A percentile compares a stretch with the other conserved stretches of the same genome.
These are phyloP conservation scores for Trematocara unimaculatum DNA, from an alignment of 2,113 vertebrate genomes.

Conservation along the genomic window DNA sequence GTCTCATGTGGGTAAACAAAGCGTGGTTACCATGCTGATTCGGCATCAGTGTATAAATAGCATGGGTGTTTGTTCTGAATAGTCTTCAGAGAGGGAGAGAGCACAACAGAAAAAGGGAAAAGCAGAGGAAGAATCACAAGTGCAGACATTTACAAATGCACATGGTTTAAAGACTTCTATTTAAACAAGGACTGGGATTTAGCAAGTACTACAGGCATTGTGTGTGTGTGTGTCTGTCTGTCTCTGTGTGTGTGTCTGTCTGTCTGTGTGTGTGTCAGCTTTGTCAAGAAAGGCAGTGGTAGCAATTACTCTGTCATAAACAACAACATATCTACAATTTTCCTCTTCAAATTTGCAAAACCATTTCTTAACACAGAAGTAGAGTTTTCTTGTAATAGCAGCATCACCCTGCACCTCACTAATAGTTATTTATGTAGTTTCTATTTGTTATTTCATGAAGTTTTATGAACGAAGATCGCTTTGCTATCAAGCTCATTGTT, in stretches of 20 bases:
- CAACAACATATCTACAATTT: neutral
- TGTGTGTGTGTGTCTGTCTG: neutral
- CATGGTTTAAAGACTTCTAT: neutral
- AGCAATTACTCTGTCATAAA: neutral
- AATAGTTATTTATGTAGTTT: neutral
- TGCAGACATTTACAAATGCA: neutral
- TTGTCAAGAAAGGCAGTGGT: neutral
- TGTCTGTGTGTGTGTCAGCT: neutral
- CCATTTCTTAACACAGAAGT: neutral
- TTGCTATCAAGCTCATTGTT: neutral
- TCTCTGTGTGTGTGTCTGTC: neutral
- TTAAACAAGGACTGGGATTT: neutral
- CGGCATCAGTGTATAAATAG: slow-evolving; percentile 54
- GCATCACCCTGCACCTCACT: neutral
- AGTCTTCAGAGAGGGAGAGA: slow-evolving; percentile 12
- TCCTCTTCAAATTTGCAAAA: neutral
- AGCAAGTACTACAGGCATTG: neutral
- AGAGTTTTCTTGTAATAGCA: neutral
- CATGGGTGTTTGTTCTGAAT: slow-evolving; percentile 54
- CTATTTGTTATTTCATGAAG: neutral
- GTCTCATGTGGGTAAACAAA: slow-evolving; percentile 57
- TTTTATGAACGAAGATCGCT: neutral
- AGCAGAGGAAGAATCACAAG: neutral
- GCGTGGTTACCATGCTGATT: slow-evolving; percentile 53
- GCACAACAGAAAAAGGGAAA: neutral